These are phyloP conservation scores for Benitochromis conjunctus DNA, from an alignment of 2,113 vertebrate genomes.

Conservation along the genomic window DNA sequence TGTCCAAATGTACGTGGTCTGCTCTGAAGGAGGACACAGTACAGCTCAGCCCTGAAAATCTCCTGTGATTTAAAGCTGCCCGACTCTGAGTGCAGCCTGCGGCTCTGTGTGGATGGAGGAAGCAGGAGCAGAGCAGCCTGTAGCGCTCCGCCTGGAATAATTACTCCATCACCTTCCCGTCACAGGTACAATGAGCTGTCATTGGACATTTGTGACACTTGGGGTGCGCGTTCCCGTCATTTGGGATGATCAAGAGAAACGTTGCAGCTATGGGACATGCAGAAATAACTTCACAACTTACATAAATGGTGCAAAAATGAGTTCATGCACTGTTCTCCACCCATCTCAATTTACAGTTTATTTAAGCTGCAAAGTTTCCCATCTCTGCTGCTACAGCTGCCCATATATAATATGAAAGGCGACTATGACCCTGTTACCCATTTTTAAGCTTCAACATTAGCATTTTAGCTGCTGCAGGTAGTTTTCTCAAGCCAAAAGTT, in stretches of 20 bases:
- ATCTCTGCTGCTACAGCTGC: background rate
- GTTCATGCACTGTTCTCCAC: background rate
- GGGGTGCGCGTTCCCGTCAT: fast-evolving
- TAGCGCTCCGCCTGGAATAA: constrained; percentile 16
- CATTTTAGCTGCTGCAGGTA: background rate
- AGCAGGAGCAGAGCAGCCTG: background rate
- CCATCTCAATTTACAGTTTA: background rate
- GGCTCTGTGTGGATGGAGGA: background rate
- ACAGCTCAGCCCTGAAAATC: constrained; percentile 36
- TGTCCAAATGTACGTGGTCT: constrained; percentile 50
- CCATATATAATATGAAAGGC: background rate
- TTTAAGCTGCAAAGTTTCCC: background rate
- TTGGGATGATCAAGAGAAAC: background rate
- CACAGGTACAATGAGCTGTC: background rate
- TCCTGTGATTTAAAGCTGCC: constrained; percentile 42
- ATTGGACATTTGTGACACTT: background rate
- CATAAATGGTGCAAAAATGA: background rate
- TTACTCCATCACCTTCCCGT: background rate
- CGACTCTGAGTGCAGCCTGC: background rate
- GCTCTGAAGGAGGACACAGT: constrained; percentile 31
- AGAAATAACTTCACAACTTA: background rate
- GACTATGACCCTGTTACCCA: background rate
- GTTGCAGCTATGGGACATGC: background rate
- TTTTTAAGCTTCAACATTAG: background rate
- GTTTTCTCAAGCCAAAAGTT: background rate